A percentile compares a stretch with the other conserved stretches of the same genome.
These are phyloP conservation scores for Tinamus guttatus DNA, from an alignment of 2,113 vertebrate genomes.

Conservation along the genomic window DNA sequence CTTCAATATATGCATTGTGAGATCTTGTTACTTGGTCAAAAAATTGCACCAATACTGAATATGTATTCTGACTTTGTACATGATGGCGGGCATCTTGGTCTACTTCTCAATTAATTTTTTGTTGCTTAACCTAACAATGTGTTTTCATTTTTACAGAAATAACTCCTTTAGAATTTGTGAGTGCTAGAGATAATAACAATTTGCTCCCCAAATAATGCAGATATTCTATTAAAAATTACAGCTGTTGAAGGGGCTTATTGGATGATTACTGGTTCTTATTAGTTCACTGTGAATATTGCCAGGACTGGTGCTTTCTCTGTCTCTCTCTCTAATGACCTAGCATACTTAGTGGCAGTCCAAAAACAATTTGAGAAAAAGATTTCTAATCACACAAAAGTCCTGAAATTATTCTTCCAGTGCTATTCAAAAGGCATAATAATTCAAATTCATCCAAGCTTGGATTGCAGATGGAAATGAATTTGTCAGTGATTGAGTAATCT, in stretches of 20 bases:
- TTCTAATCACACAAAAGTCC: not conserved
- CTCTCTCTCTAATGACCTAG: not conserved
- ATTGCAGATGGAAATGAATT: not conserved
- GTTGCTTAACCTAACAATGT: not conserved
- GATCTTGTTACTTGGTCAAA: not conserved
- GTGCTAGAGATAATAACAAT: not conserved
- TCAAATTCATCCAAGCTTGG: not conserved
- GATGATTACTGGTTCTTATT: not conserved
- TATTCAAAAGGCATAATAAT: not conserved
- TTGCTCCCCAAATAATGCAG: not conserved
- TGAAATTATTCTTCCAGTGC: not conserved
- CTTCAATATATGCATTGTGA: not conserved
- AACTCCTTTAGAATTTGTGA: not conserved
- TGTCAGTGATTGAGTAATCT: not conserved
- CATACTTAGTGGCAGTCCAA: not conserved
- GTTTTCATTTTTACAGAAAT: not conserved
- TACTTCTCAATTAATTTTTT: not conserved
- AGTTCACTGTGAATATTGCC: not conserved
- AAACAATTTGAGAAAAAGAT: not conserved
- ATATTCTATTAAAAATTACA: not conserved
- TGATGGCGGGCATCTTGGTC: not conserved
- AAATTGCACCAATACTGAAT: not conserved
- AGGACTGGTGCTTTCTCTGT: not conserved
- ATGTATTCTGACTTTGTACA: accelerated
- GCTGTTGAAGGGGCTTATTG: not conserved